Evolutionary conservation across 2,888 invertebrate genomes (phyloP), one percentile per base, ranked within the genome.

Genomic region (Eledona agricola): DNA sequence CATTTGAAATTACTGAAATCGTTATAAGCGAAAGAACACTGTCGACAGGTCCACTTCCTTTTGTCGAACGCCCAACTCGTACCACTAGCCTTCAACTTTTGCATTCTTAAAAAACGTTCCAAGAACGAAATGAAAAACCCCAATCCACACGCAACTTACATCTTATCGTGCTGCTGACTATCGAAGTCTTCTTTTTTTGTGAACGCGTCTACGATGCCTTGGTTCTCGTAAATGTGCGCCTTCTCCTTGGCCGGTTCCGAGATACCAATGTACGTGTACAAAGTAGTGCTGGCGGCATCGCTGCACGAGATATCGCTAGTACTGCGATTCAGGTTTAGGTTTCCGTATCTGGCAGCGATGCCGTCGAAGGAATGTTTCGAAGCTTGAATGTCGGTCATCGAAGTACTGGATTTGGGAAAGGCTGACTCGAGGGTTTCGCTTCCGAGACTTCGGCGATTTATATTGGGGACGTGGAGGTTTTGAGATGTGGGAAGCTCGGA

Each of bases 11-110:
- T 86, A 84, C 88, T 88, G 71, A 90, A 82, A 58, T 88, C 88
- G 78, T 93, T 90, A 76, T 91, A 92, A 55, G 90, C 88, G 78
- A 89, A 94, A 72, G 92, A 91, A 77, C 94, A 95, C 75, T 89
- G 88, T 51, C 83, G 81, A 77, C 94, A 94, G 59, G 90, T 90
- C 93, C 94, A 94, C 84, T 90, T 88, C 63, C 90, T 64, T 61
- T 76, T 75, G 53, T 75, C 74, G 34, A 67, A 63, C 11, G 69
- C 64, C 71, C 72, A 75, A 43, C 60, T 60, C 3, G 59, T 59
- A 5, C 65, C 63, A 28, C 66, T 69, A 29, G 69, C 66, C 57
- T 74, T 72, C 53, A 74, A 56, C 9, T 67, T 65, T 51, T 69
- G 66, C 60, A 74, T 61, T 47, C 74, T 75, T 49, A 64, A 54